Base-by-base conservation (phyloP, 2,888 invertebrate genomes). In the Arctia plantaginis region DNA sequence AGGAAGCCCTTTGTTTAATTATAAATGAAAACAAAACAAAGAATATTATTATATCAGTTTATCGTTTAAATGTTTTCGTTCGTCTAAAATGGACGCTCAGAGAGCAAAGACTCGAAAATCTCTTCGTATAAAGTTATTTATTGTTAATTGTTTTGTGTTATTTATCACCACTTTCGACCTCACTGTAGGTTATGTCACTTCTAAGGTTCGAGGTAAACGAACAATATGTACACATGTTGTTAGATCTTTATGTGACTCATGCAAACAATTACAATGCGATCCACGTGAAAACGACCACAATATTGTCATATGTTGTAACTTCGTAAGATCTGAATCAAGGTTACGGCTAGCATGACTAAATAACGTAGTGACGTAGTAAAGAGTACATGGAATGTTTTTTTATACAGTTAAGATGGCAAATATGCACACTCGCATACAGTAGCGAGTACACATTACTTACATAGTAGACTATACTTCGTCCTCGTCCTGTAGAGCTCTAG, bases 331-430 rank as follows among this genome's bases (percentile, higher is more conserved):
- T 62, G n/a, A 35, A 39, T 55, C 66, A 55, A 71, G 67, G 68
- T 59, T 87, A 88, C 88, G 86, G 81, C 18, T 66, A 41, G 30
- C 27, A 66, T 66, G 85, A 89, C 90, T 89, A 88, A 89, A 89
- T 86, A 80, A 79, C 80, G 82, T 30, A 55, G 20, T 41, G 47
- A 55, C 84, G 81, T 88, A 89, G 90, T 93, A 93, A 93, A 94
- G 93, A 93, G 93, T 93, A 91, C 89, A 92, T 92, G 92, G 92
- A 86, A 89, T 91, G 89, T 91, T 89, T 90, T n/a, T 27, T 27
- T 62, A 59, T 18, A 30, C 30, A 18, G 18, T 30, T 30, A 8
- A 18, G 18, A 30, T 30, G 62, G 18, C 59, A 59, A 59, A 59
- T 27, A 15, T 12, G 59, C 27, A 59, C 59, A n/a, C 4, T 59